These are phyloP conservation scores for Prosopocoilus inquinatus DNA, from an alignment of 2,888 invertebrate genomes.

Conservation along the genomic window DNA sequence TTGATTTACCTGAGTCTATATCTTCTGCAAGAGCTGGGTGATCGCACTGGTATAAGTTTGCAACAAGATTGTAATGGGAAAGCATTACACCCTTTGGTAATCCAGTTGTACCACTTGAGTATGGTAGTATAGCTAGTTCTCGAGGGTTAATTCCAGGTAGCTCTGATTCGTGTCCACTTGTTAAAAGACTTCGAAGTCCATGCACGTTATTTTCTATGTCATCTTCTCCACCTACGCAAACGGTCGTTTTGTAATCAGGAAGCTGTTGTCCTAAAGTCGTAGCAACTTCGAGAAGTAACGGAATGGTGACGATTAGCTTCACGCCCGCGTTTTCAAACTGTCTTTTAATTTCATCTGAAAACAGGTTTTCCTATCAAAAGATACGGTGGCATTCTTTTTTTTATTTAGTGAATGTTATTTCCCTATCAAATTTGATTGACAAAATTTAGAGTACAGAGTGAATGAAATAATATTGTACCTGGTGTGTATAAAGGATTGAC, in stretches of 20 bases:
- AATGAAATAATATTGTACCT: constrained; percentile 48
- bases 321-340: constrained; percentile 65
- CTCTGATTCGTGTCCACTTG: constrained; percentile 44
- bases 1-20: constrained; percentile 31
- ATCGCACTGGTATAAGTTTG: constrained; percentile 47
- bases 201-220: constrained; percentile 49
- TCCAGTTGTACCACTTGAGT: constrained; percentile 77
- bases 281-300: constrained; percentile 61
- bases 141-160: constrained; percentile 53
- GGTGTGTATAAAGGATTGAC: constrained; percentile 69
- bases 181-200: constrained; percentile 47
- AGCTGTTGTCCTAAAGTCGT: constrained; percentile 56
- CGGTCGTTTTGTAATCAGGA: constrained; percentile 60
- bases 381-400: too few relatives aligned
- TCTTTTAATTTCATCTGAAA: constrained; percentile 61
- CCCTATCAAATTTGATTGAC: too few relatives aligned
- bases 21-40: constrained; percentile 38
- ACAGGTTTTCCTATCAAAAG: too few relatives aligned
- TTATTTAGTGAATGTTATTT: too few relatives aligned
- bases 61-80: constrained; percentile 65
- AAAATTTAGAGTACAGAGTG: too few relatives aligned
- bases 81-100: constrained; percentile 78
- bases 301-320: constrained; percentile 63
- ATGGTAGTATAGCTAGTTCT: constrained; percentile 59
- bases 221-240: constrained; percentile 63